Conservation (phyloP, 2,888 invertebrate species). For the Apamea crenata region DNA sequence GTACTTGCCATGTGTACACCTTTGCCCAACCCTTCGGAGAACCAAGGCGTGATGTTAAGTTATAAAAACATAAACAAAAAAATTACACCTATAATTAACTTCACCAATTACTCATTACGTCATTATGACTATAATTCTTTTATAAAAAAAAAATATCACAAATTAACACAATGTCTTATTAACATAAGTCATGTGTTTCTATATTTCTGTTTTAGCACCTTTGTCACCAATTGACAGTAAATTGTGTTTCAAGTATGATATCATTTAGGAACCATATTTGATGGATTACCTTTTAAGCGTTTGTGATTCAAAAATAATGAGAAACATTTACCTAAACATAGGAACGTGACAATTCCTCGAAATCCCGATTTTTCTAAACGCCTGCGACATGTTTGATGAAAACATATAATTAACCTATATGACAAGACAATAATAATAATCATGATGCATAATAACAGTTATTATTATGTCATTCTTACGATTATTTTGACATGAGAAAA, state of each 20-base stretch:
- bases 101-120: not conserved
- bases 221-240: constrained; percentile 17
- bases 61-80: too few relatives aligned
- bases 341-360: not conserved
- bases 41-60: not conserved
- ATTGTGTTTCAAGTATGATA: constrained; percentile 26
- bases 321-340: not conserved
- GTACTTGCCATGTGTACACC: not conserved
- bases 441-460: constrained; percentile 30
- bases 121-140: constrained; percentile 15
- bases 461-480: constrained; percentile 9
- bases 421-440: constrained; percentile 40
- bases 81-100: not conserved
- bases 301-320: not conserved
- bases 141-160: constrained; percentile 6
- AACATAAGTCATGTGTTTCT: not conserved
- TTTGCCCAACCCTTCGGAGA: not conserved
- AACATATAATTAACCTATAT: constrained; percentile 13
- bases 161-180: constrained; percentile 38
- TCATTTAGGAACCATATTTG: constrained; percentile 40
- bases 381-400: constrained; percentile 36
- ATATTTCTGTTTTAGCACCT: constrained; percentile 41
- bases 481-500: constrained; percentile 13
- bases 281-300: constrained; percentile 13
- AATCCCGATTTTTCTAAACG: constrained; percentile 23